Evolutionary conservation across 2,888 invertebrate genomes (phyloP).

Genomic region (Kryphioiulus occultus): DNA sequence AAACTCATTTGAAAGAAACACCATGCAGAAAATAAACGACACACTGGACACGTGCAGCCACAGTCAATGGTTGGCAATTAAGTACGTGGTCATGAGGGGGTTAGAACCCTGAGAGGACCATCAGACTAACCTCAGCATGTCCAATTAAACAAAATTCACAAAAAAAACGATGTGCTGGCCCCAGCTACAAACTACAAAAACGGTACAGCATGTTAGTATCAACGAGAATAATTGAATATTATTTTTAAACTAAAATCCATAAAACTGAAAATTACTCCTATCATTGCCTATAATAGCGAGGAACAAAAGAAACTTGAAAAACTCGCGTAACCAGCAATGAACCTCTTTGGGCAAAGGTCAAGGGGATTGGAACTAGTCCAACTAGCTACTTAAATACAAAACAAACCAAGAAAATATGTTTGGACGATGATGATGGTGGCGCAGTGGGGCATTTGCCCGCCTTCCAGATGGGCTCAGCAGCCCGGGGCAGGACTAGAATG

Average conservation of each 20-base stretch:
- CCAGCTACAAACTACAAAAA: not conserved
- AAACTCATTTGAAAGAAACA: not conserved
- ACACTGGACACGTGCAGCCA: not conserved
- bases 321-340: not conserved
- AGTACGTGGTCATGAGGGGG: not conserved
- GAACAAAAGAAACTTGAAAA: not conserved
- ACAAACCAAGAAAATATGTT: slow-evolving; percentile 2
- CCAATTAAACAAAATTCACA: not conserved
- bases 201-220: not conserved
- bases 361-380: not conserved
- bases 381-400: not conserved
- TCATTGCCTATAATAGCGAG: not conserved
- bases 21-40: not conserved
- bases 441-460: not conserved
- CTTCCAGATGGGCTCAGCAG: not conserved
- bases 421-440: not conserved
- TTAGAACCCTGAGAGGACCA: not conserved
- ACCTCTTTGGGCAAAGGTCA: not conserved
- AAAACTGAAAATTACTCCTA: not conserved
- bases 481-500: slow-evolving; percentile 28
- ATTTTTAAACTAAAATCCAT: not conserved
- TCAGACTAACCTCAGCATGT: not conserved
- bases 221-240: not conserved
- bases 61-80: not conserved
- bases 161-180: not conserved